Base-by-base conservation (phyloP, 2,113 vertebrate genomes). In the Amphilophus citrinellus region DNA sequence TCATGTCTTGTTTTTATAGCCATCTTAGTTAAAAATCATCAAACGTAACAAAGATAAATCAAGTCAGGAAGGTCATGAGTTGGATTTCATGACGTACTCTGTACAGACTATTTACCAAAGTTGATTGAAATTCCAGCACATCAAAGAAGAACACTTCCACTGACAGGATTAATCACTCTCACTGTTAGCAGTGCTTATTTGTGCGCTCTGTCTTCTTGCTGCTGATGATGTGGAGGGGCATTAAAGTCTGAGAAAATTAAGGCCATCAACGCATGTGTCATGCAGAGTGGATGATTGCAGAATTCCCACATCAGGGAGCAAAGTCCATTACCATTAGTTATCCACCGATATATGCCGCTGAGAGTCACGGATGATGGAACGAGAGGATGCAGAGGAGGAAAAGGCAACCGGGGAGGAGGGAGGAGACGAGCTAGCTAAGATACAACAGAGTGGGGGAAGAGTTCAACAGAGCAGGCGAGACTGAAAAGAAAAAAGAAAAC, bases 241-340 rank as follows among this genome's bases (percentile, higher is more conserved):
- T 92, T 91, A 50, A 61, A 90, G 85, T 90, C 85, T 80, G 90
- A 90, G 80, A 89, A 90, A 90, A 93, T 92, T 85, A 91, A 87
- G 85, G 88, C 85, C 91, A 92, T 93, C 91, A 88, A 82, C n/a
- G 63, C 68, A 63, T 65, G 79, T 84, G 90, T 83, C 91, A 89
- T 42, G 90, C 81, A 53, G 90, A 84, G 90, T n/a, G 77, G 87
- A 88, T 94, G 91, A 94, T 92, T 93, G 86, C 93, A 85, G 89
- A 94, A 93, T 92, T 92, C 88, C 89, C 89, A 92, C 92, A 94
- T 89, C 87, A 79, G 87, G 90, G 92, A 92, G 89, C 89, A 85
- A 60, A 90, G 92, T 88, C 90, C 92, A 95, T 94, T 93, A 95
- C 88, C 91, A 83, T 95, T 91, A 88, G 85, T 93, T 91, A 92